Base-by-base conservation (phyloP, 2,888 invertebrate genomes). In the Drosophila paramelanica region DNA sequence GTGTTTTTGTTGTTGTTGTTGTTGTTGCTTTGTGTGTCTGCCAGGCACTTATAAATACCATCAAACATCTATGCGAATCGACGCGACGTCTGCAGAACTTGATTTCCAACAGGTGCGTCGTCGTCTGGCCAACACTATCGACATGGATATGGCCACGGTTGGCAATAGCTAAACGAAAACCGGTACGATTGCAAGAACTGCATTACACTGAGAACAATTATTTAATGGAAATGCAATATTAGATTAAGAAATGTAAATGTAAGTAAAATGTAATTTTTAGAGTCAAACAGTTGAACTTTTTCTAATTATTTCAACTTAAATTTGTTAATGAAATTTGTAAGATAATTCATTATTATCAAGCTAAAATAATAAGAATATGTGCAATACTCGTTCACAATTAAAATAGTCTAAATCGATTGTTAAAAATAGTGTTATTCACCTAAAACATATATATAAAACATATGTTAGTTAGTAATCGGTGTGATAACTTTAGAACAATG, bases 101-200 rank as follows among this genome's bases (percentile, higher is more conserved):
- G 90, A 83, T 89, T 90, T 90, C 88, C 83, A 90, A 89, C 90
- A 90, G 90, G 90, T 90, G 90, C 91, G 89, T 90, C 81, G 83
- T 58, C 68, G 81, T 75, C 69, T 75, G 70, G 67, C 69, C 68
- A 62, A 49, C 53, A 73, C 58, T 52, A 74, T 74, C 70, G 70
- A 58, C 78, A 81, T 81, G 82, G 53, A 76, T 78, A 70, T 69
- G 60, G 61, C 68, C 69, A 85, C 71, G 58, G 58, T 65, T 77
- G 68, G 69, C 60, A 72, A 79, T 73, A 76, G 49, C 58, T 60
- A 62, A 61, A 58, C 39, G 43, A 43, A 71, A 82, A 84, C 81
- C 88, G 81, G 81, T 81, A 87, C 55, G 51, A 73, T 58, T 71
- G 70, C 58, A 65, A 62, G 64, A 66, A 77, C 49, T 47, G 58